Percentiles rank a stretch among this genome's conserved stretches.
phyloP scores from a whole-genome alignment of 2,113 vertebrate species.

The Patagioenas fasciata region DNA sequence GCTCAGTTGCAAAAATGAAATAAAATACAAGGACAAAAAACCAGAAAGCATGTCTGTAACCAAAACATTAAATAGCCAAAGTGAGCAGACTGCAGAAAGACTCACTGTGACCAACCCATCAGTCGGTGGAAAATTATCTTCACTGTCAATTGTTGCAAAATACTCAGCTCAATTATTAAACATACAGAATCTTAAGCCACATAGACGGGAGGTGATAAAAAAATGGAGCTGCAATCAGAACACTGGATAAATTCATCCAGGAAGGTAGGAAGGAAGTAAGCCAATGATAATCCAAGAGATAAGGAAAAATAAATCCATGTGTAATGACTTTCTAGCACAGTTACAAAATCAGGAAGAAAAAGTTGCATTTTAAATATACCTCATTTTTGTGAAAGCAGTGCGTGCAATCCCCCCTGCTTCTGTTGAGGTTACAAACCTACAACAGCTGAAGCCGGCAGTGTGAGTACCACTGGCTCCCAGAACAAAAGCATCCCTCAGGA shows the following conservation, averaged over 20 bases:
- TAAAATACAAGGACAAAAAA: neutral
- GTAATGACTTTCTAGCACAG: conserved; percentile 20
- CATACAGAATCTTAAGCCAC: neutral
- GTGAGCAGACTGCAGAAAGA: neutral
- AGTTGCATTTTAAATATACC: neutral
- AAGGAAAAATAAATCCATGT: conserved; percentile 28
- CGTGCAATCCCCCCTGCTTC: neutral
- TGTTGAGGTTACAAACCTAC: neutral
- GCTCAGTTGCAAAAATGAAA: neutral
- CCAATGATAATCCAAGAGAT: conserved; percentile 24
- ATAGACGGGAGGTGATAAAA: neutral
- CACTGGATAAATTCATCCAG: conserved; percentile 23
- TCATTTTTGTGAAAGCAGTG: neutral
- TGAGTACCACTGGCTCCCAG: neutral
- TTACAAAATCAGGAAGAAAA: neutral
- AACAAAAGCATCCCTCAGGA: neutral
- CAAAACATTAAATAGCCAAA: neutral
- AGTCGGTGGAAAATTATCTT: neutral
- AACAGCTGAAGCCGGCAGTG: accelerated
- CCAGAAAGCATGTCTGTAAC: neutral
- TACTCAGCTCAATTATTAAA: conserved; percentile 7
- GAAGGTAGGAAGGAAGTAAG: conserved; percentile 39
- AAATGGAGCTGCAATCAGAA: conserved; percentile 25
- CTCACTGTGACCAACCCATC: neutral
- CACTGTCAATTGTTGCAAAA: neutral